Percentiles rank a stretch among this genome's conserved stretches.
Evolutionary conservation across 2,113 vertebrate genomes (phyloP).

Genomic region (Morone chrysops): DNA sequence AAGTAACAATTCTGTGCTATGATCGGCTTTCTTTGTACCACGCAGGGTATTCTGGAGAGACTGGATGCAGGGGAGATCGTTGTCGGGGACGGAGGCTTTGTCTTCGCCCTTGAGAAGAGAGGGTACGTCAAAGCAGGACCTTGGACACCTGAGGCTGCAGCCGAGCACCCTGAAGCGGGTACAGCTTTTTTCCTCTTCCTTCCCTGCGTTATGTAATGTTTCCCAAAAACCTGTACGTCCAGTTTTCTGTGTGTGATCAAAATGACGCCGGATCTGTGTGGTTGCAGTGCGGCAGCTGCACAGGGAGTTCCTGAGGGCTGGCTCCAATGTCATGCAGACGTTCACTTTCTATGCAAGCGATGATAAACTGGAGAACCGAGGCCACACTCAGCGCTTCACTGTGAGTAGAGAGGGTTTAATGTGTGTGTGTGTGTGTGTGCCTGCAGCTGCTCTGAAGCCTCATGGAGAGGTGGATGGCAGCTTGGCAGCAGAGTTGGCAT

Average conservation of each 20-base stretch:
- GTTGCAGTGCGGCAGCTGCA: slow-evolving; percentile 94
- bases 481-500: slow-evolving; percentile 2
- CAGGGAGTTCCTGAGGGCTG: slow-evolving; percentile 94
- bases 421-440: background rate
- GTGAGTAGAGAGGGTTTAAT: slow-evolving; percentile 79
- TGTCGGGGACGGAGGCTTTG: slow-evolving; percentile 96
- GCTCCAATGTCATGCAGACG: slow-evolving; percentile 94
- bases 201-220: too few relatives aligned
- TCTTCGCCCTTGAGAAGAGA: slow-evolving; percentile 96
- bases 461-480: slow-evolving; percentile 4
- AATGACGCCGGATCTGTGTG: too few relatives aligned
- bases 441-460: slow-evolving; percentile 50
- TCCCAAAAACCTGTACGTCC: background rate
- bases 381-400: slow-evolving; percentile 89
- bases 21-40: too few relatives aligned
- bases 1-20: too few relatives aligned
- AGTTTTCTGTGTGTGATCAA: background rate
- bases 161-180: slow-evolving; percentile 96
- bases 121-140: slow-evolving; percentile 97
- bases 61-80: slow-evolving; percentile 93
- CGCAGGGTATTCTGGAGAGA: slow-evolving; percentile 92
- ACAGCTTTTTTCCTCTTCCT: background rate
- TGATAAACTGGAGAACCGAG: slow-evolving; percentile 98
- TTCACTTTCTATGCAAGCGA: slow-evolving; percentile 98
- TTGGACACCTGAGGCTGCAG: slow-evolving; percentile 96